Conservation (phyloP, 2,113 vertebrate genomes). For the Cryptoleucopteryx plumbea region DNA sequence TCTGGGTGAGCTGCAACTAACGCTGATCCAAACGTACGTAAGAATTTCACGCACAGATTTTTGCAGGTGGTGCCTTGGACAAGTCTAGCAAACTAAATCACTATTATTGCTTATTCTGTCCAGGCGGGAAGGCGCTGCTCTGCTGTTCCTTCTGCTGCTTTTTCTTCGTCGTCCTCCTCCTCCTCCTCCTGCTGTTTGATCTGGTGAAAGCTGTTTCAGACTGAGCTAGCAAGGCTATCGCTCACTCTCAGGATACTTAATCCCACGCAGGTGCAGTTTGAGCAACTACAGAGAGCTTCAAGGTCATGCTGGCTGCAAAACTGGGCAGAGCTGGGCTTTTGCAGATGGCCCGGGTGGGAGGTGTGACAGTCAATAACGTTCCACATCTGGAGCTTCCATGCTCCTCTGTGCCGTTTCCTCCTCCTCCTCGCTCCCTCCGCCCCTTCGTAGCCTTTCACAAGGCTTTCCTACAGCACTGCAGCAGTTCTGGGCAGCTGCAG, state of each 20-base stretch:
- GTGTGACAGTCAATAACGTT: background rate
- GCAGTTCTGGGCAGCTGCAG: background rate
- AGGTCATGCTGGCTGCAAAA: slow-evolving; percentile 45
- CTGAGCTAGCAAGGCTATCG: slow-evolving; percentile 47
- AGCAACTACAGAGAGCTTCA: slow-evolving; percentile 35
- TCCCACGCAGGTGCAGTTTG: slow-evolving; percentile 69
- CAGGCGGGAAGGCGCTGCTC: background rate
- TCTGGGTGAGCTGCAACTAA: slow-evolving; percentile 35
- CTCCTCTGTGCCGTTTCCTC: background rate
- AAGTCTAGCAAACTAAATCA: slow-evolving; percentile 39
- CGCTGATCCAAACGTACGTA: slow-evolving; percentile 27
- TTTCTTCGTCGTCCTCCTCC: background rate
- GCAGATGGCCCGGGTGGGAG: slow-evolving; percentile 33
- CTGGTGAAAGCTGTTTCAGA: slow-evolving; percentile 61
- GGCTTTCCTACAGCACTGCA: background rate
- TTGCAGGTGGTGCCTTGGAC: slow-evolving; percentile 57
- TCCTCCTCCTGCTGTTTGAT: slow-evolving; percentile 22
- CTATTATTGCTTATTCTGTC: slow-evolving; percentile 48
- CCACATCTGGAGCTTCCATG: slow-evolving; percentile 29
- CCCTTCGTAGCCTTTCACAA: background rate
- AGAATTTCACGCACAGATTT: slow-evolving; percentile 52
- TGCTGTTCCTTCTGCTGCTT: slow-evolving; percentile 16
- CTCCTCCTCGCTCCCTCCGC: fast-evolving
- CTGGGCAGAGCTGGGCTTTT: background rate
- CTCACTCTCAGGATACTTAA: slow-evolving; percentile 67